These are phyloP conservation scores for Lepidonotus clava DNA, from an alignment of 2,888 invertebrate genomes.

Conservation along the genomic window DNA sequence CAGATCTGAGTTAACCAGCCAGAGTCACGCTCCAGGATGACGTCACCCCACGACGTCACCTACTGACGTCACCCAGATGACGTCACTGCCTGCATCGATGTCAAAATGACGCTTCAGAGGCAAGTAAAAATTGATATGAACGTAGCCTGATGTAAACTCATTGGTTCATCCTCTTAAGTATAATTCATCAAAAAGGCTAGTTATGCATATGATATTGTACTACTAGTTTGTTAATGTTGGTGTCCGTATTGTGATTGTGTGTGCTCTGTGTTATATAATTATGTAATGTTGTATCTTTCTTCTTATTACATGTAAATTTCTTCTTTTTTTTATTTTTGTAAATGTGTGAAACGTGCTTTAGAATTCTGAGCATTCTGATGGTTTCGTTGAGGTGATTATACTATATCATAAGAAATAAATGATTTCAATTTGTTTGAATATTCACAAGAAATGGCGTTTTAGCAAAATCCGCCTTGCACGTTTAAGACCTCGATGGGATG, in stretches of 20 bases:
- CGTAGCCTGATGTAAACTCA: neutral
- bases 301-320: no score
- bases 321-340: no score
- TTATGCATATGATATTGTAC: neutral
- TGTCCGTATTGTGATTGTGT: neutral
- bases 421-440: no score
- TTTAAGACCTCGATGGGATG: no score
- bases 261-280: no score
- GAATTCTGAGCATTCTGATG: no score
- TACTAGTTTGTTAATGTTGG: neutral
- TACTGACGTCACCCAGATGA: conserved; percentile 8
- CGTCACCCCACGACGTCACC: neutral
- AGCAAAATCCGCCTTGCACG: no score
- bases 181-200: neutral
- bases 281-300: no score
- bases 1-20: conserved; percentile 41
- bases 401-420: no score
- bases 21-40: conserved; percentile 11
- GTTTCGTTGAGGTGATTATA: no score
- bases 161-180: neutral
- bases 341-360: no score
- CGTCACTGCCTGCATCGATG: conserved; percentile 10
- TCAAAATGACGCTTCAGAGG: conserved; percentile 2
- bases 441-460: no score
- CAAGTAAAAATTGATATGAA: conserved; percentile 38